phyloP scores from a whole-genome alignment of 2,113 vertebrate genomes.

The Bubo blakistoni region DNA sequence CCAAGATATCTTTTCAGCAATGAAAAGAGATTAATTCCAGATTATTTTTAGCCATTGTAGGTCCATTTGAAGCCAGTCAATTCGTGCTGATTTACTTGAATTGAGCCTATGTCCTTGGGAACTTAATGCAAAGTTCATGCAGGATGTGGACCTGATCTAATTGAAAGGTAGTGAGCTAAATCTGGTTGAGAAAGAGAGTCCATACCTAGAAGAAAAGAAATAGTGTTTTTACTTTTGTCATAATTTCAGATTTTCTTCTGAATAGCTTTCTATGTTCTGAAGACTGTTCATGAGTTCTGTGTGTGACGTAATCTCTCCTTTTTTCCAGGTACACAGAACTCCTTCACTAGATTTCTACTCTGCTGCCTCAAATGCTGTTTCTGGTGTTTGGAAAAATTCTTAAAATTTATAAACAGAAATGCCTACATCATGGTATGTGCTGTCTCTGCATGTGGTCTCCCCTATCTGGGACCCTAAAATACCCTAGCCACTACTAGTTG shows the following conservation, averaged over 20 bases:
- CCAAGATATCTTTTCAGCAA: neutral
- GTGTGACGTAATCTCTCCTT: neutral
- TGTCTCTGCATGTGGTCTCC: neutral
- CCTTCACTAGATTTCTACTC: conserved; percentile 80
- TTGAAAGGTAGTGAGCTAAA: neutral
- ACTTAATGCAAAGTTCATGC: neutral
- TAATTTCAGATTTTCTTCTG: neutral
- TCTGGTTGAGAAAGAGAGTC: neutral
- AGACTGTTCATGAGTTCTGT: neutral
- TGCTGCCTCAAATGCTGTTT: conserved; percentile 95
- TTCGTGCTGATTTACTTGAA: neutral
- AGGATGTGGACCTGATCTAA: neutral
- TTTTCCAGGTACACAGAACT: conserved; percentile 81
- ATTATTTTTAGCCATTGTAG: neutral
- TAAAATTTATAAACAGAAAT: conserved; percentile 96
- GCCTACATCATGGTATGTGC: conserved; percentile 95
- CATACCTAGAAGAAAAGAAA: neutral
- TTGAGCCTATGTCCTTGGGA: neutral
- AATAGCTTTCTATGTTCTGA: neutral
- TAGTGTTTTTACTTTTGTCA: neutral
- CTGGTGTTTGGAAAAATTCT: conserved; percentile 94
- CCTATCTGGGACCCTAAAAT: neutral
- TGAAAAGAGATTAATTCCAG: neutral
- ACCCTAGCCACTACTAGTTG: neutral
- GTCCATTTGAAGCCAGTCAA: neutral